A percentile compares a stretch with the other conserved stretches of the same genome.
phyloP scores from a whole-genome alignment of 1,140 invertebrate genomes.

The Solen grandis region DNA sequence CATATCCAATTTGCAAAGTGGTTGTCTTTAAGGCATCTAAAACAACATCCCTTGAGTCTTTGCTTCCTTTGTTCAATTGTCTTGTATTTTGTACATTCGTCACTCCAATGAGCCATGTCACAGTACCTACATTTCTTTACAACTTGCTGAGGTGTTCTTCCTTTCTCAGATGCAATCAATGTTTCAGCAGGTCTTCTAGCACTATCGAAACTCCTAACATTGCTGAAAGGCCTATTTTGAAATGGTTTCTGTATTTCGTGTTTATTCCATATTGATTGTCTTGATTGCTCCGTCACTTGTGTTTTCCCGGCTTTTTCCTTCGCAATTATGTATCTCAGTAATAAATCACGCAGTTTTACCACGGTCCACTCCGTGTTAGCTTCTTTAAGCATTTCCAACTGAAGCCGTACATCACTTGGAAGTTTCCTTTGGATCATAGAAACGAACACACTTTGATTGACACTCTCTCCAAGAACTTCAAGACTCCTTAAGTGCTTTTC shows the following conservation, averaged over 20 bases:
- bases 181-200: too few species aligned
- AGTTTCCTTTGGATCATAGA: slow-evolving; percentile 27
- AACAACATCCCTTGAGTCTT: background rate
- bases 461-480: slow-evolving; percentile 3
- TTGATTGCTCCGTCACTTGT: background rate
- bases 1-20: background rate
- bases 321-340: background rate
- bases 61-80: slow-evolving; percentile 11
- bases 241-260: background rate
- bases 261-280: background rate
- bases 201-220: too few species aligned
- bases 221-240: too few species aligned
- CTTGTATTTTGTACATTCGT: slow-evolving; percentile 23
- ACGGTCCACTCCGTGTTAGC: background rate
- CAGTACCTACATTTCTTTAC: slow-evolving; percentile 51
- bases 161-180: too few species aligned
- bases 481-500: slow-evolving; percentile 1
- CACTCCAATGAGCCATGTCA: slow-evolving; percentile 31
- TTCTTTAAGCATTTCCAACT: slow-evolving; percentile 16
- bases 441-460: slow-evolving; percentile 16
- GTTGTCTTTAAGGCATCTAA: background rate
- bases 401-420: slow-evolving; percentile 2
- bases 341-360: background rate
- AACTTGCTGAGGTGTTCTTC: too few species aligned
- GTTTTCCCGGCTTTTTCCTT: slow-evolving; percentile 7